Evolutionary conservation across 1,140 invertebrate species (phyloP).

Genomic region (Chlorops oryzae): DNA sequence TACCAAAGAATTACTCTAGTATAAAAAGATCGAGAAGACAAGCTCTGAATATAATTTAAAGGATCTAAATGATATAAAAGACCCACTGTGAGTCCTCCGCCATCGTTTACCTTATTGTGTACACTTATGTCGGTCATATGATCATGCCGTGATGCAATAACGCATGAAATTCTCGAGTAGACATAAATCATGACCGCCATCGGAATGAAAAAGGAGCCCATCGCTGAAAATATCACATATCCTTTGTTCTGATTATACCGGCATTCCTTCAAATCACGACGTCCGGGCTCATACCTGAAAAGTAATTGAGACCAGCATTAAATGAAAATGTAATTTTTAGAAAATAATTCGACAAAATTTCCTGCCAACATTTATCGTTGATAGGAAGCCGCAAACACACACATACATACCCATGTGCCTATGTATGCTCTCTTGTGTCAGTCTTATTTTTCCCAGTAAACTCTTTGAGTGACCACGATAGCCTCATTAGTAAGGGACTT

Average conservation of each 20-base stretch:
- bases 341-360: conserved; percentile 36
- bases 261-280: conserved; percentile 56
- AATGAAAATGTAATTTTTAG: background rate
- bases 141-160: conserved; percentile 63
- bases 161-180: conserved; percentile 81
- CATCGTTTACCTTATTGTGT: conserved; percentile 47
- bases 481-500: too few relatives aligned
- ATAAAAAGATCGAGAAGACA: background rate
- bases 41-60: background rate
- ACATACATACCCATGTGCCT: too few relatives aligned
- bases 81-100: too few relatives aligned
- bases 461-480: too few relatives aligned
- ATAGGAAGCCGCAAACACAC: too few relatives aligned
- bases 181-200: conserved; percentile 87
- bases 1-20: too few relatives aligned
- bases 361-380: too few relatives aligned
- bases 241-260: conserved; percentile 74
- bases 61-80: background rate
- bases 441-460: too few relatives aligned
- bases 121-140: conserved; percentile 50
- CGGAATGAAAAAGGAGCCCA: conserved; percentile 89
- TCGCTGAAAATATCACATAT: conserved; percentile 81
- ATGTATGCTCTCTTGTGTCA: too few relatives aligned
- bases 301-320: background rate
- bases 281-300: conserved; percentile 62